These are phyloP conservation scores for Edolisoma coerulescens DNA, from an alignment of 2,113 vertebrate genomes.

Conservation along the genomic window DNA sequence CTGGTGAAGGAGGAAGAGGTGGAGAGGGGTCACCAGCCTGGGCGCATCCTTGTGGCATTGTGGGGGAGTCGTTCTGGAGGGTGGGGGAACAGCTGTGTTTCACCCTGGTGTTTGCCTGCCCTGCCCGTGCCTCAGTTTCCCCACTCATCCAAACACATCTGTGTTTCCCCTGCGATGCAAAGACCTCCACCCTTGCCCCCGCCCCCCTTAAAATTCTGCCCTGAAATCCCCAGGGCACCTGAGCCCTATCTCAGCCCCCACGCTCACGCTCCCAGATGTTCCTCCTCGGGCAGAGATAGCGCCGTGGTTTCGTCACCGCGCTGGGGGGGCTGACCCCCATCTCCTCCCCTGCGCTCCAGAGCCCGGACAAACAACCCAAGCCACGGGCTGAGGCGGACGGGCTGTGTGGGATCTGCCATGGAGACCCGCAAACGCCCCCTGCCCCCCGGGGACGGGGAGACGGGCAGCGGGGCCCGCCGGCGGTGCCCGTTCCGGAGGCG, in stretches of 20 bases:
- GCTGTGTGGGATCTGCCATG: background rate
- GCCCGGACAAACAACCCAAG: background rate
- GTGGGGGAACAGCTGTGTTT: background rate
- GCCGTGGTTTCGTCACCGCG: background rate
- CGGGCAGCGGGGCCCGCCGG: background rate
- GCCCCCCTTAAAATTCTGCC: background rate
- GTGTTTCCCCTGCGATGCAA: background rate
- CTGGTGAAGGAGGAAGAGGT: background rate
- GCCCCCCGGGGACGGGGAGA: background rate
- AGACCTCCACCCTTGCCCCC: background rate
- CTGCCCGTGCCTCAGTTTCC: background rate
- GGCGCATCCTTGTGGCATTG: background rate
- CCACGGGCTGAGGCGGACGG: fast-evolving
- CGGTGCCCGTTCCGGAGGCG: background rate
- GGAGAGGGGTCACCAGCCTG: background rate
- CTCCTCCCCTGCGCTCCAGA: background rate
- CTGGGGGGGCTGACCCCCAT: background rate
- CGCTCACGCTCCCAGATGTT: background rate
- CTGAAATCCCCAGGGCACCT: background rate
- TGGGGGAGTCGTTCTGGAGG: background rate
- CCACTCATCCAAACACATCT: background rate
- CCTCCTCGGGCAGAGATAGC: background rate
- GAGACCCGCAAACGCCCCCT: background rate
- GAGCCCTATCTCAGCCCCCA: background rate
- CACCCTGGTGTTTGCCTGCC: background rate